These are phyloP conservation scores for Himalopsyche kuldschensis DNA, from an alignment of 2,888 invertebrate genomes.

Conservation along the genomic window DNA sequence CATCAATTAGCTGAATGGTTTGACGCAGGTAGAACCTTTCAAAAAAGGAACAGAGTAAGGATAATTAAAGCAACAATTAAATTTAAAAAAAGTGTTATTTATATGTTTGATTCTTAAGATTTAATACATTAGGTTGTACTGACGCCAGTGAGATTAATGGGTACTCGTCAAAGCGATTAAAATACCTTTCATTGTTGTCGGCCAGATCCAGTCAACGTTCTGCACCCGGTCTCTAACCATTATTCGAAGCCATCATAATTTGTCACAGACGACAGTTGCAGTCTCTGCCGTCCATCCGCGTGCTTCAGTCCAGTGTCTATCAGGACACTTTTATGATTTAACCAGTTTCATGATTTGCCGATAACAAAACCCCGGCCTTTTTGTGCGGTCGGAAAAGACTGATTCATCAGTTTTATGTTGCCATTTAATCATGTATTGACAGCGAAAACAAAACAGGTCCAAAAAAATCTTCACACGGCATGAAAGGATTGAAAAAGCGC, in stretches of 20 bases:
- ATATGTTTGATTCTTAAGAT: too few species aligned
- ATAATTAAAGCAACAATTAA: too few species aligned
- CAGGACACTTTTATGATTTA: background rate
- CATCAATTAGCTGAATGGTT: too few species aligned
- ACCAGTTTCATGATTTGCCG: background rate
- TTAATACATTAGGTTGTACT: too few species aligned
- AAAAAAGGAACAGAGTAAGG: too few species aligned
- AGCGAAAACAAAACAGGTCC: background rate
- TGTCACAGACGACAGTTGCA: background rate
- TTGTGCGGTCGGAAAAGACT: background rate
- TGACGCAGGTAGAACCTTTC: too few species aligned
- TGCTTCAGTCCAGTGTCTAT: background rate
- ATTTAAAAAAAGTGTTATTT: too few species aligned
- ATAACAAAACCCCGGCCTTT: background rate
- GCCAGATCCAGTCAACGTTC: background rate
- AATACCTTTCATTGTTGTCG: background rate
- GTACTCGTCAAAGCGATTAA: background rate
- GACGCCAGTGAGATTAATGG: too few species aligned
- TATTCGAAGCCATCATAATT: conserved; percentile 17
- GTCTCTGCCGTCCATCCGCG: background rate
- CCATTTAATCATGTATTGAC: background rate
- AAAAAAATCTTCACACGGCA: background rate
- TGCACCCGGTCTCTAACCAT: background rate
- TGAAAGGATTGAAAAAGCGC: background rate
- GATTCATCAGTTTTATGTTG: background rate